Evolutionary conservation across 2,797 vertebrate species (phyloP), one percentile per base, ranked within the genome.

Genomic region (Hipposideros larvatus): DNA sequence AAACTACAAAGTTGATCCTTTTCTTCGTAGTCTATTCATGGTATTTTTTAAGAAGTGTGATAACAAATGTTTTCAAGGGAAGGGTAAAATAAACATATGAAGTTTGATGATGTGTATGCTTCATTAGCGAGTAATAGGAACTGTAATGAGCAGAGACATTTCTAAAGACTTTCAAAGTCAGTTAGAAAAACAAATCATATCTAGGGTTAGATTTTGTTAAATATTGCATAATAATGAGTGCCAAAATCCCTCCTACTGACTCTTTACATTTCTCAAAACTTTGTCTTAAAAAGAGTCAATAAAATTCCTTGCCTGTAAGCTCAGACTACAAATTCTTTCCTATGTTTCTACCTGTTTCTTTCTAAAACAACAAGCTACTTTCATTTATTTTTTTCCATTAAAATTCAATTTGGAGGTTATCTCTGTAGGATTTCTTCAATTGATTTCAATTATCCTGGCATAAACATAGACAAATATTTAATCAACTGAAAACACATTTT

Each of bases 261-360:
- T 66, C 74, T 78, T 34, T 77, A 63, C 61, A 82, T 43, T 37
- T 10, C 28, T 93, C 34, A 85, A 73, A 66, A 57, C 37, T 80
- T 68, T 74, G 6, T 71, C 75, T 95, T 93, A 7, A 85, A 70
- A 65, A 63, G 34, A 46, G 19, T 95, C 24, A 80, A 7, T 93
- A 59, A 46, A 90, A 61, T 78, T 82, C 1, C 34, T 84, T 83
- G 68, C 19, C 87, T 65, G 59, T 77, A 61, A 94, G 2, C 24
- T 71, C 5, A 34, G 5, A 66, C 8, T 34, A 43, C 22, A 92
- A 31, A 57, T 14, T 34, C 15, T 73, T 86, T 53, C 4, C 11
- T 94, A 87, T 37, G 48, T 87, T 94, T 92, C 22, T 3, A 82
- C 15, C 5, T 16, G 1, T 65, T 28, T 61, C 87, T 65, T 86